A percentile compares a stretch with the other conserved stretches of the same genome.
phyloP scores from a whole-genome alignment of 23 tunicate species.

The Clavelina lepadiformis region DNA sequence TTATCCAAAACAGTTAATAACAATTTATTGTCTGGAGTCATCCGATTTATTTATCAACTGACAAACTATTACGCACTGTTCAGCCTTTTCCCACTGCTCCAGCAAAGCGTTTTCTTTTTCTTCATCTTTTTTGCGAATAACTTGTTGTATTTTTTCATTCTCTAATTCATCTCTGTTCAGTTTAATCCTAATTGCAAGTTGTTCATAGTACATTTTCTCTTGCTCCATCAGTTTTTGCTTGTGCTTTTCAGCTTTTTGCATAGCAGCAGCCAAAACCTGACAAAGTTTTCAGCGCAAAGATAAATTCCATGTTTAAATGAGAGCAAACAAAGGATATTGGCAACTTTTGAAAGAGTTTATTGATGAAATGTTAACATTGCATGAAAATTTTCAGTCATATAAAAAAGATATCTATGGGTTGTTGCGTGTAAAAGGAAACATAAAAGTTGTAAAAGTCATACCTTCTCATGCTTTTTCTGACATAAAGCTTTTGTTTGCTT shows the following conservation, averaged over 20 bases:
- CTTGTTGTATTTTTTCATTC: constrained; percentile 1
- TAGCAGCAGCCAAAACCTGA: too few species aligned
- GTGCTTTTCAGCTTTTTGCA: background rate
- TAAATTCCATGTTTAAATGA: too few species aligned
- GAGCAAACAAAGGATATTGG: too few species aligned
- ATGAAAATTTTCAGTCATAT: too few species aligned
- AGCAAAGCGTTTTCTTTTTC: constrained; percentile 4
- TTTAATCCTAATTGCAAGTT: background rate
- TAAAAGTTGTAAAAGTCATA: too few species aligned
- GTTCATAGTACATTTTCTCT: background rate
- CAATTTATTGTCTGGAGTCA: background rate
- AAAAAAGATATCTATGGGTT: too few species aligned
- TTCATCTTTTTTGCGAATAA: constrained; percentile 1
- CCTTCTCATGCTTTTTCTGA: too few species aligned
- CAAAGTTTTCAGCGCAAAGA: too few species aligned
- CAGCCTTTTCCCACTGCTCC: constrained; percentile 9
- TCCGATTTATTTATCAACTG: background rate
- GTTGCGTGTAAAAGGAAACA: too few species aligned
- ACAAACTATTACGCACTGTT: background rate
- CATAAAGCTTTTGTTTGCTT: too few species aligned
- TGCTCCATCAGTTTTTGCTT: background rate
- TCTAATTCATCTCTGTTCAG: background rate
- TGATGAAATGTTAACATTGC: too few species aligned
- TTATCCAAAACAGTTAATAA: background rate
- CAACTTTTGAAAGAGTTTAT: too few species aligned